Conservation (phyloP, 1,140 invertebrate species). For the Theocolax elegans region DNA sequence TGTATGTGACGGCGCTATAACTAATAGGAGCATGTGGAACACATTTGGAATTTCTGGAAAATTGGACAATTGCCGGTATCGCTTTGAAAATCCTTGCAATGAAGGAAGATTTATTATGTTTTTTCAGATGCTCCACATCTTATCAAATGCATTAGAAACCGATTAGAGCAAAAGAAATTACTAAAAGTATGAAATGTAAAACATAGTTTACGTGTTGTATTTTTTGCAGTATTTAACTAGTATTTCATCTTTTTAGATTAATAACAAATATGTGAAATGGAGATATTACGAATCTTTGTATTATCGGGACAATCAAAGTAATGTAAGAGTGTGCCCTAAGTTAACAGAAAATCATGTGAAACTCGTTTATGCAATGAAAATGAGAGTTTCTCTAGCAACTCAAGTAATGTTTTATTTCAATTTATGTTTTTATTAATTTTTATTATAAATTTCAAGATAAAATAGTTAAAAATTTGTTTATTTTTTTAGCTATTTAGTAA, state of each 20-base stretch:
- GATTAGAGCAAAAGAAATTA: slow-evolving; percentile 22
- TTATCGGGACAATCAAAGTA: not conserved
- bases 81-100: slow-evolving; percentile 42
- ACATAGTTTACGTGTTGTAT: not conserved
- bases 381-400: slow-evolving; percentile 18
- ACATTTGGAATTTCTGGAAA: slow-evolving; percentile 36
- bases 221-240: not conserved
- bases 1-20: slow-evolving; percentile 42
- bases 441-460: no score
- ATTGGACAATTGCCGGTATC: slow-evolving; percentile 29
- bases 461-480: no score
- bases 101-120: slow-evolving; percentile 38
- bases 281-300: slow-evolving; percentile 15
- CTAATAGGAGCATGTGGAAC: slow-evolving; percentile 46
- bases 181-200: slow-evolving; percentile 20
- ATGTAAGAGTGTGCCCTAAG: slow-evolving; percentile 9
- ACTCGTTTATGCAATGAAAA: slow-evolving; percentile 1
- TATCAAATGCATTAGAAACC: slow-evolving; percentile 46
- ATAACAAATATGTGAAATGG: slow-evolving; percentile 11
- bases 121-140: slow-evolving; percentile 47
- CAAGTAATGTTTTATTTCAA: slow-evolving; percentile 19
- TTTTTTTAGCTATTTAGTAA: slow-evolving; percentile 36
- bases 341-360: slow-evolving; percentile 11
- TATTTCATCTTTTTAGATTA: not conserved
- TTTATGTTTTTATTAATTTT: no score